These are phyloP conservation scores for Rutilus rutilus DNA, from an alignment of 2,113 vertebrate species.

Conservation along the genomic window DNA sequence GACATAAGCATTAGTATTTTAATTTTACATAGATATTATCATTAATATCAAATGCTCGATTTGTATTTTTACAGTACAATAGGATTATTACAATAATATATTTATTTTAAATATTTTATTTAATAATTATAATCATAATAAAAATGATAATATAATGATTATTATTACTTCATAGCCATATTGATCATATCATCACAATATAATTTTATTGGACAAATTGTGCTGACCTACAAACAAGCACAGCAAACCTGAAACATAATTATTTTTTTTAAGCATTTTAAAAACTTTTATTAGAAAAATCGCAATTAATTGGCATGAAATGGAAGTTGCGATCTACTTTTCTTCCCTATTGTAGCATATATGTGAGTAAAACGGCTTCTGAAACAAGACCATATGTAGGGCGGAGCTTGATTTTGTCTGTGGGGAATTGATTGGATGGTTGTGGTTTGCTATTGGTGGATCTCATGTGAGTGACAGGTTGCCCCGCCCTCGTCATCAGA, in stretches of 20 bases:
- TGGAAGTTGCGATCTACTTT: too few species aligned
- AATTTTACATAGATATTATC: not conserved
- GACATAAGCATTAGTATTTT: not conserved
- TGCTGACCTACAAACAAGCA: not conserved
- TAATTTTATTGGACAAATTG: not conserved
- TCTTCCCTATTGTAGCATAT: too few species aligned
- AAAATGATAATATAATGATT: not conserved
- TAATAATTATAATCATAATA: not conserved
- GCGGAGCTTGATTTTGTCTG: too few species aligned
- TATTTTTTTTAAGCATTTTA: too few species aligned
- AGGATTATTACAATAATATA: not conserved
- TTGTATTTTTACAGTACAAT: not conserved
- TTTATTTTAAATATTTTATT: not conserved
- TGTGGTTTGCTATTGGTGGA: too few species aligned
- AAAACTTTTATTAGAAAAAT: too few species aligned
- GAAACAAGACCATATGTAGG: too few species aligned
- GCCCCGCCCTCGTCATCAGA: too few species aligned
- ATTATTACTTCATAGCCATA: not conserved
- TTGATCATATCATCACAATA: not conserved
- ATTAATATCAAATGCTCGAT: not conserved
- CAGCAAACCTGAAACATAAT: not conserved
- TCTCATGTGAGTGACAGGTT: too few species aligned
- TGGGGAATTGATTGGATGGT: too few species aligned
- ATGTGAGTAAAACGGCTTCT: too few species aligned
- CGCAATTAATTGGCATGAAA: too few species aligned